These are phyloP conservation scores for Dallia pectoralis DNA, from an alignment of 2,797 vertebrate species.

Conservation along the genomic window DNA sequence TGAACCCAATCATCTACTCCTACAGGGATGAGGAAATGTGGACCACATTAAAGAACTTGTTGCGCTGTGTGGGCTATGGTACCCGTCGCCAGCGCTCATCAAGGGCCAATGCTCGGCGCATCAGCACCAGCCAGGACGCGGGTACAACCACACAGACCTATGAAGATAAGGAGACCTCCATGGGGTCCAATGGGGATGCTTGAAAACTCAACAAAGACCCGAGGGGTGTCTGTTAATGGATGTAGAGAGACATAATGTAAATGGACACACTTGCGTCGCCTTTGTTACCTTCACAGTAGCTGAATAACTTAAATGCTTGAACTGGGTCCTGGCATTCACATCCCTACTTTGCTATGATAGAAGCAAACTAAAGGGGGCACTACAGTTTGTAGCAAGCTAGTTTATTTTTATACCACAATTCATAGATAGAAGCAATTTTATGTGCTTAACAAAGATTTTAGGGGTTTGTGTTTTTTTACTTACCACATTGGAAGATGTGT, in stretches of 20 bases:
- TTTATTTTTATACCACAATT: no score
- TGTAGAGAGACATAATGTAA: slow-evolving; percentile 15
- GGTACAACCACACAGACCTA: slow-evolving; percentile 62
- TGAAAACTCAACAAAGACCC: slow-evolving; percentile 50
- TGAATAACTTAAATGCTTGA: slow-evolving; percentile 14
- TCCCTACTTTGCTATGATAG: background rate
- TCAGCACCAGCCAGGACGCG: slow-evolving; percentile 64
- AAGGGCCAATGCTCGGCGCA: slow-evolving; percentile 63
- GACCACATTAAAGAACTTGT: slow-evolving; percentile 86
- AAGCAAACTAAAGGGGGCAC: background rate
- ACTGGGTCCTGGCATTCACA: background rate
- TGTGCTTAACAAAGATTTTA: no score
- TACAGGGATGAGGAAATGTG: slow-evolving; percentile 98
- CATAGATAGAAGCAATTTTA: no score
- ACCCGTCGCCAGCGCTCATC: slow-evolving; percentile 73
- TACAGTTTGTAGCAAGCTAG: background rate
- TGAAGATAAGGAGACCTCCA: slow-evolving; percentile 64
- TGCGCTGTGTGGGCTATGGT: slow-evolving; percentile 80
- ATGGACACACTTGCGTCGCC: slow-evolving; percentile 17
- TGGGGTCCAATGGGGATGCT: slow-evolving; percentile 56
- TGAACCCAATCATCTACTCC: slow-evolving; percentile 98
- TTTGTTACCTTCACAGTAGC: slow-evolving; percentile 15
- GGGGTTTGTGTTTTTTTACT: no score
- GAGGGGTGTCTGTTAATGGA: background rate
- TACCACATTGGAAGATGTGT: no score